phyloP scores from a whole-genome alignment of 2,113 vertebrate genomes.

The Ictidomys tridecemlineatus region DNA sequence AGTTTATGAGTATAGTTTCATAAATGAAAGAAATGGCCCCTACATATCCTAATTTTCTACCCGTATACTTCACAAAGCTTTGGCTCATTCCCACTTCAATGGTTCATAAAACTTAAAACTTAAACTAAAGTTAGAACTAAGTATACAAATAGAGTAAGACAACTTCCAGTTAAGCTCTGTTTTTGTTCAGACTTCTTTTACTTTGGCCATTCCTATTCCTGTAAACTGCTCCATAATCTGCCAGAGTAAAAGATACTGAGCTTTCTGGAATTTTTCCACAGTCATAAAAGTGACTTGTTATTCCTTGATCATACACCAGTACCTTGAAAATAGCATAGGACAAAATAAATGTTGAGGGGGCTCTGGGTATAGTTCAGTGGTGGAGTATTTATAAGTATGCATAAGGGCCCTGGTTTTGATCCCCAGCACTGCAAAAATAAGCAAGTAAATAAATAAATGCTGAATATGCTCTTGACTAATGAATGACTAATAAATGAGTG shows the following conservation, averaged over 20 bases:
- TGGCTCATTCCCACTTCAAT: background rate
- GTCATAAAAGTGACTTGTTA: background rate
- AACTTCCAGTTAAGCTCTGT: background rate
- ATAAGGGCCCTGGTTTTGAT: too few relatives aligned
- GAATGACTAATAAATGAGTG: background rate
- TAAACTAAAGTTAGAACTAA: background rate
- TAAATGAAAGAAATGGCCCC: background rate
- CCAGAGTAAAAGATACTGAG: background rate
- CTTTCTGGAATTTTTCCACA: background rate
- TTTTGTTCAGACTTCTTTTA: background rate
- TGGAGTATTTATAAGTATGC: too few relatives aligned
- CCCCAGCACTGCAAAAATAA: too few relatives aligned
- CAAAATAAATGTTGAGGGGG: background rate
- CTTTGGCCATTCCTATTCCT: background rate
- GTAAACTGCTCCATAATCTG: background rate
- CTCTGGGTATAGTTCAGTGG: too few relatives aligned
- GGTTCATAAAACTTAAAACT: background rate
- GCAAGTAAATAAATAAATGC: background rate
- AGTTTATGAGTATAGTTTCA: background rate
- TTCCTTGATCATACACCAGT: background rate
- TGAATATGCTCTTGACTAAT: background rate
- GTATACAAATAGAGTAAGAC: too few relatives aligned
- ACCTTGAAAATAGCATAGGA: background rate
- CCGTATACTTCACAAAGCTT: background rate
- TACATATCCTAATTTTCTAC: background rate